Evolutionary conservation across 2,888 invertebrate genomes (phyloP), one percentile per base, ranked within the genome.

Genomic region (Lepas anatifera): DNA sequence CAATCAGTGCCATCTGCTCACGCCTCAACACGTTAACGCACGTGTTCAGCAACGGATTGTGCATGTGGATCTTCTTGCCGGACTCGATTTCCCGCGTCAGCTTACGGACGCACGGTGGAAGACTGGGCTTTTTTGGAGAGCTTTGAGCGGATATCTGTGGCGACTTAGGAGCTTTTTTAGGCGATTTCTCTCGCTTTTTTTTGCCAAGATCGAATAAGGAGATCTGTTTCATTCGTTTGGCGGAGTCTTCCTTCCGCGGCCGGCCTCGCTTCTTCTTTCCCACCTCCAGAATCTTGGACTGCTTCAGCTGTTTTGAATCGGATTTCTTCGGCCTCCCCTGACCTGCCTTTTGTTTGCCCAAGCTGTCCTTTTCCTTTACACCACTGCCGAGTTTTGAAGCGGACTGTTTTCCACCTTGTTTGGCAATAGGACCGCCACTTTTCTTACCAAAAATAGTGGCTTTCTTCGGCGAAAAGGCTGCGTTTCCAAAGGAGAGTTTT

Each of bases 401-500:
- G n/a, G n/a, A n/a, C n/a, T n/a, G n/a, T n/a, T 25, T 50, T 6
- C 37, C 37, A 3, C 35, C 25, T 4, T 63, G 69, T 18, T 70
- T 66, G 1, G 63, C 69, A 18, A n/a, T n/a, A n/a, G n/a, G n/a
- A n/a, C 68, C 32, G 22, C 43, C 70, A 41, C 66, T 46, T 41
- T 66, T 25, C 46, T 18, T 37, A 43, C 66, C 48, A 35, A 69
- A 41, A 29, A 74, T n/a, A n/a, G 37, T 68, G n/a, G 72, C 32
- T 63, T 76, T 76, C 77, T 87, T 85, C 70, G 90, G 81, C 81
- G 93, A 92, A 77, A 91, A 89, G 75, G 88, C 86, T 68, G 94
- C 92, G 76, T 91, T 81, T 75, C 87, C 86, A 76, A 87, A 87
- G 58, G 95, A 81, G 76, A 96, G 85, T 78, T 94, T 93, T 79